phyloP scores from a whole-genome alignment of 1,140 invertebrate species.

The Listronotus bonariensis region DNA sequence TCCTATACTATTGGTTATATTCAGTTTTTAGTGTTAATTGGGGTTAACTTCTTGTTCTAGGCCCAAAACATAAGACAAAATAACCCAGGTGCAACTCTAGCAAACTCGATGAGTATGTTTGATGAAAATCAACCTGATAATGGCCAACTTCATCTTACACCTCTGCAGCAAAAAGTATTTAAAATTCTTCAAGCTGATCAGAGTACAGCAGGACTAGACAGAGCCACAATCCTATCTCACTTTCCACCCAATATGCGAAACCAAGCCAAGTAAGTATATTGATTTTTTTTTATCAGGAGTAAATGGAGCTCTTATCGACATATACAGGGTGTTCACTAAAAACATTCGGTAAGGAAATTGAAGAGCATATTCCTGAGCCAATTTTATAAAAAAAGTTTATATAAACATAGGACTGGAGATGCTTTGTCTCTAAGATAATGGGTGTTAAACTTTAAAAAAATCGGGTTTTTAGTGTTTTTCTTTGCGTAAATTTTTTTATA shows the following conservation, averaged over 20 bases:
- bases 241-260: conserved; percentile 54
- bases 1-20: neutral
- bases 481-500: no score
- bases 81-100: conserved; percentile 45
- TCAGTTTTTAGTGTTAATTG: neutral
- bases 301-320: no score
- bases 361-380: no score
- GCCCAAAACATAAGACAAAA: conserved; percentile 35
- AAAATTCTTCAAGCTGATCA: conserved; percentile 54
- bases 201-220: conserved; percentile 51
- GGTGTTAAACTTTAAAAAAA: no score
- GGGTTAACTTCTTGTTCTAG: conserved; percentile 10
- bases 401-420: no score
- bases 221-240: conserved; percentile 50
- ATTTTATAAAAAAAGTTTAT: no score
- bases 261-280: conserved; percentile 55
- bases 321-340: no score
- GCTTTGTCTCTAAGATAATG: no score
- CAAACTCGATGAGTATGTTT: conserved; percentile 47
- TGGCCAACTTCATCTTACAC: conserved; percentile 54
- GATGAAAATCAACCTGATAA: conserved; percentile 41
- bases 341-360: no score
- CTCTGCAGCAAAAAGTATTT: conserved; percentile 58
- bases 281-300: neutral
- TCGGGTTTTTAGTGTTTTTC: no score